Conservation (phyloP, 2,888 invertebrate genomes). For the Scrobipalpa atriplicella region DNA sequence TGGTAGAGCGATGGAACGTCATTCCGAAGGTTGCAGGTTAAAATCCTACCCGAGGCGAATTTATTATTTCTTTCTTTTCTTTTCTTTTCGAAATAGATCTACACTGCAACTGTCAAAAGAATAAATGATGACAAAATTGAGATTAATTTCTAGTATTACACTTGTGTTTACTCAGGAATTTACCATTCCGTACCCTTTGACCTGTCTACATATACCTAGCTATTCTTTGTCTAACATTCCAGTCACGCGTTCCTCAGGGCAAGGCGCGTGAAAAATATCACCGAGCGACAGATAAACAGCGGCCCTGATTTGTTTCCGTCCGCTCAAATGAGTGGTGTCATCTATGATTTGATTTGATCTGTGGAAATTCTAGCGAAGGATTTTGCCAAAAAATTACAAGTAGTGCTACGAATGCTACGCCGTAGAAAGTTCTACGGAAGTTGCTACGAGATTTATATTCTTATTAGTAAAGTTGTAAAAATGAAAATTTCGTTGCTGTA, state of each 20-base stretch:
- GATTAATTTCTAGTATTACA: too few species aligned
- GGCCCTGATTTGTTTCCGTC: constrained; percentile 57
- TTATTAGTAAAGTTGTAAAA: too few species aligned
- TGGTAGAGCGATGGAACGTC: too few species aligned
- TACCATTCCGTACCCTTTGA: not conserved
- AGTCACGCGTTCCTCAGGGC: constrained; percentile 52
- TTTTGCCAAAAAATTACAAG: too few species aligned
- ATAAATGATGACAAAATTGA: too few species aligned
- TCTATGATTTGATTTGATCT: constrained; percentile 14
- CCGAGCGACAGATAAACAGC: constrained; percentile 54
- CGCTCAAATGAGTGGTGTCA: constrained; percentile 36
- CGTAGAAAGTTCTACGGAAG: not conserved
- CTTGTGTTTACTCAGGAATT: not conserved
- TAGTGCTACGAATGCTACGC: not conserved
- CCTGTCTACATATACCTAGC: constrained; percentile 38
- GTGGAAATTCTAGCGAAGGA: not conserved
- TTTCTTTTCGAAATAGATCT: too few species aligned
- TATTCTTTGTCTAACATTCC: constrained; percentile 45
- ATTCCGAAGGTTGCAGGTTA: too few species aligned
- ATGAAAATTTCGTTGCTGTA: too few species aligned
- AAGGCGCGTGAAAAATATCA: constrained; percentile 60
- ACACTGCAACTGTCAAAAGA: not conserved
- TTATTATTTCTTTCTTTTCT: too few species aligned
- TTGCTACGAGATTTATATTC: not conserved
- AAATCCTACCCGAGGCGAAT: too few species aligned